A percentile compares a stretch with the other conserved stretches of the same genome.
These are phyloP conservation scores for Sceloporus tristichus DNA, from an alignment of 2,113 vertebrate species.

Conservation along the genomic window DNA sequence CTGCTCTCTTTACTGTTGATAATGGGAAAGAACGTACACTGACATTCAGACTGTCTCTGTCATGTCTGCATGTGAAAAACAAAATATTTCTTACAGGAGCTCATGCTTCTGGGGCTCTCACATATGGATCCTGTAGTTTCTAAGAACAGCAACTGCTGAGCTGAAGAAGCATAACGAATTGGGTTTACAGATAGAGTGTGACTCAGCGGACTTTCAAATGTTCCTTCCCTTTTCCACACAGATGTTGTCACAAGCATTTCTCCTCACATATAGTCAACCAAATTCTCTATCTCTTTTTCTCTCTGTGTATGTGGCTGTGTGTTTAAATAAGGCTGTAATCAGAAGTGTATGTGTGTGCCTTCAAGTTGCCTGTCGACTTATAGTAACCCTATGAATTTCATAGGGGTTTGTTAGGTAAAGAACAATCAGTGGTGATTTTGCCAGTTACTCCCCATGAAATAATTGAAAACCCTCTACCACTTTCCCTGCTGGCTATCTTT, in stretches of 20 bases:
- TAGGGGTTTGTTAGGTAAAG: too few species aligned
- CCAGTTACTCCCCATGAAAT: too few species aligned
- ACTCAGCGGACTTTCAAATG: not conserved
- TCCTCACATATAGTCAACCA: not conserved
- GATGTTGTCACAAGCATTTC: not conserved
- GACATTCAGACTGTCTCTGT: not conserved
- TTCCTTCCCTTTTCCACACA: too few species aligned
- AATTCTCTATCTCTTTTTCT: not conserved
- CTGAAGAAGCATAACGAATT: conserved; percentile 56
- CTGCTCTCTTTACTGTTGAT: not conserved
- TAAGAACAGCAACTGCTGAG: conserved; percentile 56
- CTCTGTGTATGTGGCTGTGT: not conserved
- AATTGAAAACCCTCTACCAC: not conserved
- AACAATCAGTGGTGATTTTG: too few species aligned
- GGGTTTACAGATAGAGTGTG: conserved; percentile 16
- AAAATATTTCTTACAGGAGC: conserved; percentile 18
- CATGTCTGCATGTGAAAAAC: not conserved
- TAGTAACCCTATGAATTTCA: too few species aligned
- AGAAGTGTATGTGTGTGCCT: too few species aligned
- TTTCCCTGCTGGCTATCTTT: not conserved
- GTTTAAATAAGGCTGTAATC: too few species aligned
- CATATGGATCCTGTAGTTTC: conserved; percentile 38
- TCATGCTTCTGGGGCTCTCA: conserved; percentile 40
- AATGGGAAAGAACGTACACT: not conserved
- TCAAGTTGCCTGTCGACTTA: too few species aligned